Evolutionary conservation across 2,113 vertebrate genomes (phyloP).

Genomic region (Antechinus flavipes): DNA sequence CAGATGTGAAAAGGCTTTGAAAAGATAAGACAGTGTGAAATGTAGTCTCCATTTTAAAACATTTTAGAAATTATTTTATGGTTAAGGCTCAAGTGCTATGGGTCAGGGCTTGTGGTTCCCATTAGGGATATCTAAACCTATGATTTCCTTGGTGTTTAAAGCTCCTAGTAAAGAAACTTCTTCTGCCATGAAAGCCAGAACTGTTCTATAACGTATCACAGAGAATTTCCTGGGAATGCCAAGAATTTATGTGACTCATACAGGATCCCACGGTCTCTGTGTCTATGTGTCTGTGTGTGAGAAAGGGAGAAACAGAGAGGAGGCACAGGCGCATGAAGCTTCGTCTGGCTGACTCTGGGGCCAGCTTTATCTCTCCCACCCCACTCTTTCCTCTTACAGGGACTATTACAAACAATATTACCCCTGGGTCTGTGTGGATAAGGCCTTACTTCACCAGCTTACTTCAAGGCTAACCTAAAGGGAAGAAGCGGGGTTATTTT

Average conservation of each 20-base stretch:
- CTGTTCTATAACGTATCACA: not conserved
- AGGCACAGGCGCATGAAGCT: not conserved
- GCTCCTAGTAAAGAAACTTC: not conserved
- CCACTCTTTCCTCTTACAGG: not conserved
- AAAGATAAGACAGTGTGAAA: not conserved
- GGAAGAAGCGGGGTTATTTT: not conserved
- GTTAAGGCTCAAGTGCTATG: not conserved
- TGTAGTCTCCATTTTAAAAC: not conserved
- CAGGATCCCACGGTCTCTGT: not conserved
- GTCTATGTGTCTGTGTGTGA: not conserved
- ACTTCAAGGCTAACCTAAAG: not conserved
- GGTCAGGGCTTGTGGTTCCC: not conserved
- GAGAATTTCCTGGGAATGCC: not conserved
- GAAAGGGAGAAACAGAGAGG: no score
- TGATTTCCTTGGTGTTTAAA: not conserved
- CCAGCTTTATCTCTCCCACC: not conserved
- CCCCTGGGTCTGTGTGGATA: not conserved
- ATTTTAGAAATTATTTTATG: not conserved
- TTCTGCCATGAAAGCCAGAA: not conserved
- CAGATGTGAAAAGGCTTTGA: not conserved
- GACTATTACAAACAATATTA: not conserved
- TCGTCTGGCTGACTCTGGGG: not conserved
- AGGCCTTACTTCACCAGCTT: not conserved
- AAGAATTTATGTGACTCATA: not conserved
- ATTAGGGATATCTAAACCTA: not conserved